phyloP scores from a whole-genome alignment of 2,113 vertebrate species.

The Tragelaphus buxtoni region DNA sequence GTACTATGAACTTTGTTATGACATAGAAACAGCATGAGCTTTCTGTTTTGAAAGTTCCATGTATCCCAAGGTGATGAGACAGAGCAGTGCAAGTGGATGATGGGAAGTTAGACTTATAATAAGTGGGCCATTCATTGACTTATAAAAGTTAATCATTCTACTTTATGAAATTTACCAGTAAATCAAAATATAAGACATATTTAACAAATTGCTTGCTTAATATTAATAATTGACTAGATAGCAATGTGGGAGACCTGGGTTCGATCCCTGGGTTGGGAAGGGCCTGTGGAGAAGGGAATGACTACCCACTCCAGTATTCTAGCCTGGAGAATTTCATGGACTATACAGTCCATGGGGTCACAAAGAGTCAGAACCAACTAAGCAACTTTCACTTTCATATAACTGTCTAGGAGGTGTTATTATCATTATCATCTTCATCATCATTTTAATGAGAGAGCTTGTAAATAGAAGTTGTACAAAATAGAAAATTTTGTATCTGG shows the following conservation, averaged over 20 bases:
- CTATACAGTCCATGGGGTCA: neutral
- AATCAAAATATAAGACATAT: neutral
- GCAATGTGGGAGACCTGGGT: neutral
- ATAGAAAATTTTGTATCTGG: neutral
- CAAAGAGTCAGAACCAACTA: neutral
- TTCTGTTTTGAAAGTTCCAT: neutral
- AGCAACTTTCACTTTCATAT: neutral
- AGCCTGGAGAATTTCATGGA: neutral
- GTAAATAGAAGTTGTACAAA: neutral
- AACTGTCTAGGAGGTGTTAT: neutral
- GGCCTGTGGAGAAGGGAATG: rapidly evolving
- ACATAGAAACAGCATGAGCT: neutral
- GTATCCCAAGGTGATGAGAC: neutral
- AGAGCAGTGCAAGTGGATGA: neutral
- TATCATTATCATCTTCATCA: neutral
- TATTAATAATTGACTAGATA: neutral
- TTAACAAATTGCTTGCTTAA: neutral
- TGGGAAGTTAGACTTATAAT: neutral
- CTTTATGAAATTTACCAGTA: neutral
- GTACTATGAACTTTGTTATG: neutral
- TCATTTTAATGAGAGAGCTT: neutral
- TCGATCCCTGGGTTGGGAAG: neutral
- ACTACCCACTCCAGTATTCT: neutral
- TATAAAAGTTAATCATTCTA: neutral
- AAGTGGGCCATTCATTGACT: neutral